Conservation (phyloP, 2,113 vertebrate genomes). For the Muntiacus reevesi region DNA sequence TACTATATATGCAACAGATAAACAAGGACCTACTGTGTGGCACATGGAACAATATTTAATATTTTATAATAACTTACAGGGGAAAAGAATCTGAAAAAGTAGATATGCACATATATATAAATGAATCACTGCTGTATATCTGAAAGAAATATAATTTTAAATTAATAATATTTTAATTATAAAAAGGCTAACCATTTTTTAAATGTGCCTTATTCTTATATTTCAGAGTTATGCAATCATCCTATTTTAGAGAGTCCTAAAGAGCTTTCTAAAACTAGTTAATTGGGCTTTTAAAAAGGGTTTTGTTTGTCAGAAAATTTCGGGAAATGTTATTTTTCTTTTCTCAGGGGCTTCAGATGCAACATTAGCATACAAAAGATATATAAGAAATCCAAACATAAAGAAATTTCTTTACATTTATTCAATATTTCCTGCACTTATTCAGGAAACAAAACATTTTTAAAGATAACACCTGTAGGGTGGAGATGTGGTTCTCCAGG, state of each 20-base stretch:
- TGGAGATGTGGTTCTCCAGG: background rate
- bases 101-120: background rate
- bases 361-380: background rate
- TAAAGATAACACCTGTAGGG: background rate
- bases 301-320: background rate
- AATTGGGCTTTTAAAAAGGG: background rate
- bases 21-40: background rate
- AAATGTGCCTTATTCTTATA: background rate
- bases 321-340: background rate
- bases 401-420: background rate
- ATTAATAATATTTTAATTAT: background rate
- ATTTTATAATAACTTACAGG: background rate
- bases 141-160: background rate
- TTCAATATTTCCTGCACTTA: background rate
- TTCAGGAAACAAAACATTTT: background rate
- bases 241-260: background rate
- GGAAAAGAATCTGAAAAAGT: background rate
- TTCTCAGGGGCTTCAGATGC: background rate
- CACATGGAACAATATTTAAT: background rate
- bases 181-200: background rate
- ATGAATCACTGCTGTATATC: background rate
- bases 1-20: background rate
- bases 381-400: background rate
- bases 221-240: background rate
- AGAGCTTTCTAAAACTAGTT: background rate